Evolutionary conservation across 2,113 vertebrate genomes (phyloP).

Genomic region (Athene cunicularia): DNA sequence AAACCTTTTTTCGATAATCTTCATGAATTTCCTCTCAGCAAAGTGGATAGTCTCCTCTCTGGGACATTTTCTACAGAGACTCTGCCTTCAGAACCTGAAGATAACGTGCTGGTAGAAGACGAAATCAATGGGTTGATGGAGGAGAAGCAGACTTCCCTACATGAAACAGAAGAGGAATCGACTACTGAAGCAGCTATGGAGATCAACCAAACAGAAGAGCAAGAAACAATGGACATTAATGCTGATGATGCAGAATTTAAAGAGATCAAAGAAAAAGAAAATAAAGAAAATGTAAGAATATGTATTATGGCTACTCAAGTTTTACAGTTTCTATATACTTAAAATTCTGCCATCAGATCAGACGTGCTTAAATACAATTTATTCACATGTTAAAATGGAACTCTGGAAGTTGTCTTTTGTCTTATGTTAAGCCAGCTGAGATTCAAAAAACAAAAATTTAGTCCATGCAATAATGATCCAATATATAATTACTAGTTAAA

Average conservation of each 20-base stretch:
- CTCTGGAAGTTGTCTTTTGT: neutral
- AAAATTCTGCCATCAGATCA: neutral
- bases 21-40: constrained; percentile 92
- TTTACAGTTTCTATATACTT: fast-evolving
- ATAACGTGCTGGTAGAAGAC: constrained; percentile 28
- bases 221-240: constrained; percentile 54
- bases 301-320: neutral
- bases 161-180: constrained; percentile 59
- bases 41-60: constrained; percentile 87
- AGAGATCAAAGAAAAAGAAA: constrained; percentile 75
- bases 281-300: constrained; percentile 75
- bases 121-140: constrained; percentile 57
- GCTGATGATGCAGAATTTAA: constrained; percentile 51
- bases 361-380: neutral
- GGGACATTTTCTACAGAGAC: constrained; percentile 80
- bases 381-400: neutral
- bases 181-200: constrained; percentile 39
- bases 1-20: constrained; percentile 84
- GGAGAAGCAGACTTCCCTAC: constrained; percentile 50
- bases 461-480: neutral
- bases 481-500: neutral
- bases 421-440: neutral
- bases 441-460: neutral
- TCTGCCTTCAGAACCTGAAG: constrained; percentile 74
- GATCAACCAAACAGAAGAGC: constrained; percentile 49